A percentile compares a stretch with the other conserved stretches of the same genome.
Evolutionary conservation across 2,888 invertebrate species (phyloP).

Genomic region (Drosophila pseudotakahashii): DNA sequence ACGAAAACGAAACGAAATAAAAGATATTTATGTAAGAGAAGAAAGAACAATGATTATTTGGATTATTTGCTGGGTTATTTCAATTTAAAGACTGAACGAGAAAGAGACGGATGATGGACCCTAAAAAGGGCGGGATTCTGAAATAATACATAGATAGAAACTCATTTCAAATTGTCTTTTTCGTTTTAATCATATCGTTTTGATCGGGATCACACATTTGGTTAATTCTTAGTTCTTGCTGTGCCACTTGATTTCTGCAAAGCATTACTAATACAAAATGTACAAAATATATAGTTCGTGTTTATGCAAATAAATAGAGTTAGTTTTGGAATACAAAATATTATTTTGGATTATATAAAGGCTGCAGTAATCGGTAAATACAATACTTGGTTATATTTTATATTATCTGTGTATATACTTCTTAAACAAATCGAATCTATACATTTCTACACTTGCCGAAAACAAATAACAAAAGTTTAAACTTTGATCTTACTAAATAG

Average conservation of each 20-base stretch:
- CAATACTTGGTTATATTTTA: constrained; percentile 18
- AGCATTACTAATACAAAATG: constrained; percentile 17
- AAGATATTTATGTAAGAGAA: constrained; percentile 37
- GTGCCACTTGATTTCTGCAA: constrained; percentile 2
- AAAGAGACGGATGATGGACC: constrained; percentile 1
- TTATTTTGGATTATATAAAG: not conserved
- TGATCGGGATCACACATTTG: constrained; percentile 34
- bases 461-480: constrained; percentile 28
- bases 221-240: constrained; percentile 15
- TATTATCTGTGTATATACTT: no score
- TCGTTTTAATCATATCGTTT: constrained; percentile 18
- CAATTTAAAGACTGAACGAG: not conserved
- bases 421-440: constrained; percentile 8
- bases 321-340: constrained; percentile 30
- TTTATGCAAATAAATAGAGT: constrained; percentile 23
- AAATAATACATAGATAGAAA: no score
- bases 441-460: constrained; percentile 12
- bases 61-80: no score
- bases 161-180: constrained; percentile 2
- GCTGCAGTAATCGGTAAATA: constrained; percentile 22
- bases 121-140: not conserved
- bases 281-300: constrained; percentile 24
- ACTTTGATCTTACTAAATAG: constrained; percentile 29
- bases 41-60: not conserved
- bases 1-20: constrained; percentile 29